Evolutionary conservation across 2,797 vertebrate species (phyloP), one percentile per base, ranked within the genome.

Genomic region (Darevskia nairensis): DNA sequence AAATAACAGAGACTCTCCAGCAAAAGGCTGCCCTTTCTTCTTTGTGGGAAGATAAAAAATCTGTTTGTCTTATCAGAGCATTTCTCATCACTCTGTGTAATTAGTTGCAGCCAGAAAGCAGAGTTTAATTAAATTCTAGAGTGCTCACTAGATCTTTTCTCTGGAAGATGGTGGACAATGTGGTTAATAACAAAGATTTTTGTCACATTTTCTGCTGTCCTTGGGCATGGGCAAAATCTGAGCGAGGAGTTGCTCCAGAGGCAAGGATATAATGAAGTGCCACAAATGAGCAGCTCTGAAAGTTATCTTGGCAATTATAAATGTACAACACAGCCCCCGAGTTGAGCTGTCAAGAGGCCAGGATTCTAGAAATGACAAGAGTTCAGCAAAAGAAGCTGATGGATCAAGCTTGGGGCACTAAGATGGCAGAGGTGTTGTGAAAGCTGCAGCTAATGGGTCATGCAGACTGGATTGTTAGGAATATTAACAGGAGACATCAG

Each of bases 101-200:
- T 89, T 89, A 81, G 85, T 82, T 89, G 66, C 41, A 32, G 11
- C 72, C 39, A 41, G 29, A 69, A 89, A 69, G 27, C 25, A 4
- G 29, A 23, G 9, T 85, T 75, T 85, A 80, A 89, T 85, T 85
- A 81, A 81, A 89, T 89, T 23, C 64, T 61, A 10, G 79, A 3
- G 50, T 9, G n/a, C 50, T 35, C 1, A 4, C 4, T 27, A 29
- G 25, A 46, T 32, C 32, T 85, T 32, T 85, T 68, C 23, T 61
- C 69, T 17, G n/a, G 13, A 39, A 35, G 41, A 80, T 35, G 41
- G 25, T 7, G 2, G 29, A 29, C 61, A 8, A 11, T 10, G 2
- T 61, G 11, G 44, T 27, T 77, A 32, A 61, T 82, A n/a, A 80
- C 17, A 17, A 35, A 4, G 41, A 29, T 11, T 64, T 68, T 82